Evolutionary conservation across 2,113 vertebrate species (phyloP), one percentile per base, ranked within the genome.

Genomic region (Echinops telfairi): DNA sequence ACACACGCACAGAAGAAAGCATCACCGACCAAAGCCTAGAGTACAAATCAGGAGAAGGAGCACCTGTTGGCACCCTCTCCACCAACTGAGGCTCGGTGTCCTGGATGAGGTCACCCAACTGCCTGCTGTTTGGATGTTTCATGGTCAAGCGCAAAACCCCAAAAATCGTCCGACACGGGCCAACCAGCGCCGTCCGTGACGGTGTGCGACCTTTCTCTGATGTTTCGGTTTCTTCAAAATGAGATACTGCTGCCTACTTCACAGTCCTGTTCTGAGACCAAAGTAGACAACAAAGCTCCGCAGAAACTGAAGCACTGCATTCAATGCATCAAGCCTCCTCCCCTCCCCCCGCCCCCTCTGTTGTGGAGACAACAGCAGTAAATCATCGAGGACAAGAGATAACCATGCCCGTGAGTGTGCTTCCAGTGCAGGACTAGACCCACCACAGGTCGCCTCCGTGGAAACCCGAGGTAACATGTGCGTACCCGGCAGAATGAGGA

Each of bases 91-190:
- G 23, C 77, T 89, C 53, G 31, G 73, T 78, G 62, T 70, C 64
- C 62, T 68, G 29, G 15, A 2, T 31, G 88, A 64, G 38, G 36
- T 88, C 47, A 90, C 78, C 38, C 90, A 53, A 38, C 36, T 64
- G 86, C 19, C 73, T 60, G 31, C 29, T 91, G 19, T n/a, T 43
- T 96, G 66, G 90, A 86, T 71, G 68, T 71, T 88, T 31, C 87
- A 68, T 23, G 15, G 68, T 58, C 58, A 71, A 86, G 40, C 60
- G 88, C 66, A 92, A 95, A 86, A 22, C 47, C 47, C 47, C 12
- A 53, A 53, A 88, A 80, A 83, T 70, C 8, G 12, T 9, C 53
- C 10, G 47, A 62, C 9, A 89, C 84, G 91, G 16, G 19, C 36
- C 83, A 81, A 58, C 15, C 64, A 77, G 6, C 12, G 77, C 47